These are phyloP conservation scores for Oreochromis mossambicus DNA, from an alignment of 2,797 vertebrate genomes.

Conservation along the genomic window DNA sequence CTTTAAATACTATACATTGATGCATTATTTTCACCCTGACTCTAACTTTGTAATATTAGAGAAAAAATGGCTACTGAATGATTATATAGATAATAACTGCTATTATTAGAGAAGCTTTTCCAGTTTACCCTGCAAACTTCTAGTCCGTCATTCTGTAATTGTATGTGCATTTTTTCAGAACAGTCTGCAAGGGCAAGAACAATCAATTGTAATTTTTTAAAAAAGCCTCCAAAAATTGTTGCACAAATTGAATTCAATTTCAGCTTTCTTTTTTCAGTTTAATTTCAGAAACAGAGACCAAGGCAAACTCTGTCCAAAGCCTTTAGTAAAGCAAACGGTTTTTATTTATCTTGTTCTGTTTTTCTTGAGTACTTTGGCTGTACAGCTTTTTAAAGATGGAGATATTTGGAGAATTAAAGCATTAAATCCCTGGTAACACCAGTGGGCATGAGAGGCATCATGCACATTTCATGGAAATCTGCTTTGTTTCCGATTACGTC, in stretches of 20 bases:
- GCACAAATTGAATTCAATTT: neutral
- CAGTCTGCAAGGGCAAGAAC: neutral
- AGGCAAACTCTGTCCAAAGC: slow-evolving; percentile 15
- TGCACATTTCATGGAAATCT: slow-evolving; percentile 44
- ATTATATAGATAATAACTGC: slow-evolving; percentile 21
- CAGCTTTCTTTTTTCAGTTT: neutral
- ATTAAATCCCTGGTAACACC: slow-evolving; percentile 49
- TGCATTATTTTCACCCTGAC: slow-evolving; percentile 9
- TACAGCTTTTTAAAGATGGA: slow-evolving; percentile 39
- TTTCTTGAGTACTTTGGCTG: neutral
- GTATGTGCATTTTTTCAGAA: neutral
- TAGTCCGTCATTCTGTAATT: neutral
- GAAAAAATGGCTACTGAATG: neutral
- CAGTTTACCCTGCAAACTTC: slow-evolving; percentile 13
- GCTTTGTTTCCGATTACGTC: slow-evolving; percentile 9
- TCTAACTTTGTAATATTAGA: slow-evolving; percentile 17
- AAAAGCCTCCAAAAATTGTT: neutral
- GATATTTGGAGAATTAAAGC: slow-evolving; percentile 37
- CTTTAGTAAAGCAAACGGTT: neutral
- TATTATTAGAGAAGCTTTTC: slow-evolving; percentile 3
- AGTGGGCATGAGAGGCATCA: neutral
- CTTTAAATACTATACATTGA: slow-evolving; percentile 16
- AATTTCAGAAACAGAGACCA: slow-evolving; percentile 12
- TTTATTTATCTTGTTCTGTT: neutral
- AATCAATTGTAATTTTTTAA: neutral